phyloP scores from a whole-genome alignment of 2,888 invertebrate species.

The Ormia ochracea region DNA sequence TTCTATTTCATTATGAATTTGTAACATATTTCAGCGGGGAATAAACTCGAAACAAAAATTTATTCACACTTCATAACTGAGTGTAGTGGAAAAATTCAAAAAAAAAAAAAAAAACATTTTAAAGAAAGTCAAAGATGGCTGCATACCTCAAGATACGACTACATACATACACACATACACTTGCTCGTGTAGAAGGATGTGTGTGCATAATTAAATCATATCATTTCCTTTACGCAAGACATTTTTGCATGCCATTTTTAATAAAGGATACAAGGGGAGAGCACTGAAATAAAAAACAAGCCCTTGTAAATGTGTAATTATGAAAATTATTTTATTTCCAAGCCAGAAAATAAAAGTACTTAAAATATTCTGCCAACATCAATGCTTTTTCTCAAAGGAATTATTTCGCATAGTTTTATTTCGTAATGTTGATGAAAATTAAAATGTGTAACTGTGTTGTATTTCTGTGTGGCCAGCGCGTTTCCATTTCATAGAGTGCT shows the following conservation, averaged over 20 bases:
- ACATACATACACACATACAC: no score
- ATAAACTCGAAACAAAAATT: conserved; percentile 18
- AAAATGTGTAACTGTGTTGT: not conserved
- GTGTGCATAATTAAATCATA: conserved; percentile 14
- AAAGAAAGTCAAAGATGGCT: conserved; percentile 20
- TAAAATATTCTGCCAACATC: conserved; percentile 13
- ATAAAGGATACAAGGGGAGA: not conserved
- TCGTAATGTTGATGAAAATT: conserved; percentile 8
- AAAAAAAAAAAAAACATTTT: not conserved
- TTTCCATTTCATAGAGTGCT: not conserved
- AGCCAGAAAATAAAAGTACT: not conserved
- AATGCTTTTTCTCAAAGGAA: conserved; percentile 28
- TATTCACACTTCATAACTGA: conserved; percentile 39
- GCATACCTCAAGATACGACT: no score
- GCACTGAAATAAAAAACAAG: not conserved
- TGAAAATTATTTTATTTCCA: conserved; percentile 42
- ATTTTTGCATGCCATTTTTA: conserved; percentile 20
- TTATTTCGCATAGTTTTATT: conserved; percentile 19
- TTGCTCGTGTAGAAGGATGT: no score
- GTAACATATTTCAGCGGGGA: conserved; percentile 38
- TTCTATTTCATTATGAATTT: not conserved
- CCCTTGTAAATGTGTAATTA: conserved; percentile 44
- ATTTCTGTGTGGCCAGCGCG: not conserved
- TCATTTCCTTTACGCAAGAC: conserved; percentile 31
- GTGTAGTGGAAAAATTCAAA: not conserved